These are phyloP conservation scores for Ficedula albicollis DNA, from an alignment of 2,797 vertebrate species.

Conservation along the genomic window DNA sequence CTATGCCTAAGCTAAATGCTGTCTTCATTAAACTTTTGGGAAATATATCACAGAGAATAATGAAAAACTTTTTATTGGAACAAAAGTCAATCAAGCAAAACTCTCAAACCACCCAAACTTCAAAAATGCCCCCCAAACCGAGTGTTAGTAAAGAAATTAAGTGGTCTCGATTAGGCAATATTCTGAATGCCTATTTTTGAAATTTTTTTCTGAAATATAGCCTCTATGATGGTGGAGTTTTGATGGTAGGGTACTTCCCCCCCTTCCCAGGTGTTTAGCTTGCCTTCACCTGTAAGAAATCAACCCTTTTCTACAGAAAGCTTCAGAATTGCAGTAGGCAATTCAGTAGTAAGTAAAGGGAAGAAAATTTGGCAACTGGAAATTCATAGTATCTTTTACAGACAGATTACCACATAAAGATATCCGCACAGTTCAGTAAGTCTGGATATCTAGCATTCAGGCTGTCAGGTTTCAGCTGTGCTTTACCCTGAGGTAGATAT, in stretches of 20 bases:
- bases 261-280: not conserved
- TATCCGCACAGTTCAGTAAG: not conserved
- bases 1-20: not conserved
- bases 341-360: not conserved
- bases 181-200: not conserved
- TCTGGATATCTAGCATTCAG: not conserved
- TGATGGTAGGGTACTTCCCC: accelerated
- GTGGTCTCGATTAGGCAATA: not conserved
- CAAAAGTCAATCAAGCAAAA: not conserved
- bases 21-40: not conserved
- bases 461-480: not conserved
- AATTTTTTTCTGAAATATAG: not conserved
- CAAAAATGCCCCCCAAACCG: accelerated
- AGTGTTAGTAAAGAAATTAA: not conserved
- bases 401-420: not conserved
- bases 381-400: not conserved
- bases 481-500: not conserved
- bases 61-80: not conserved
- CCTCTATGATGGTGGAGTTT: not conserved
- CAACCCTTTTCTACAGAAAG: not conserved
- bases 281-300: not conserved
- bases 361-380: not conserved
- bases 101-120: not conserved
- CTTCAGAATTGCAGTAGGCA: not conserved
- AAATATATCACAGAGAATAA: not conserved